phyloP scores from a whole-genome alignment of 2,797 vertebrate genomes.

The Pseudochromis fuscus region DNA sequence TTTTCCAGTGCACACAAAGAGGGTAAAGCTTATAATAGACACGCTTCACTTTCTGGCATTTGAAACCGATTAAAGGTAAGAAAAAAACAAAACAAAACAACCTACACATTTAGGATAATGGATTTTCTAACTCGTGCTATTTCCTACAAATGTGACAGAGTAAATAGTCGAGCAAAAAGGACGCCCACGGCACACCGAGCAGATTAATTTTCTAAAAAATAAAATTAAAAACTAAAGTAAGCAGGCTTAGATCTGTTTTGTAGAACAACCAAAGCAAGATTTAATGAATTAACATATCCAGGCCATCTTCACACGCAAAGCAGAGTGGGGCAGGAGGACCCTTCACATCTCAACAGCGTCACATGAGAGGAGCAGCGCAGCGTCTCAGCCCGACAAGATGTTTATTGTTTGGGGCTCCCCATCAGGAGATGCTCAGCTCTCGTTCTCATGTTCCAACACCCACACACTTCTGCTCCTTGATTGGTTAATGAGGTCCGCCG shows the following conservation, averaged over 20 bases:
- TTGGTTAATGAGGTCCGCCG: conserved; percentile 77
- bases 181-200: conserved; percentile 27
- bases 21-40: background rate
- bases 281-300: conserved; percentile 34
- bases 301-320: conserved; percentile 14
- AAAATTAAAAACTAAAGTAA: background rate
- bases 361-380: conserved; percentile 33
- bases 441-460: conserved; percentile 65
- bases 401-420: conserved; percentile 74
- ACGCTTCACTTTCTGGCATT: conserved; percentile 10
- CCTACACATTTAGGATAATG: conserved; percentile 18
- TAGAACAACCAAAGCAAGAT: conserved; percentile 14
- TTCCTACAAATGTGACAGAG: conserved; percentile 14
- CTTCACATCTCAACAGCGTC: conserved; percentile 35
- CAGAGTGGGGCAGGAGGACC: conserved; percentile 31
- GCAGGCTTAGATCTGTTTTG: conserved; percentile 6
- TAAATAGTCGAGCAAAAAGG: conserved; percentile 11
- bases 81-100: conserved; percentile 2
- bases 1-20: background rate
- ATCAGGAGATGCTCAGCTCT: conserved; percentile 50
- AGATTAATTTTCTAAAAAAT: background rate
- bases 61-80: conserved; percentile 5
- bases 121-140: conserved; percentile 14
- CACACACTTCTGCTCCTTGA: conserved; percentile 75
- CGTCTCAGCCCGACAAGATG: conserved; percentile 52